These are phyloP conservation scores for Syritta pipiens DNA, from an alignment of 2,888 invertebrate species.

Conservation along the genomic window DNA sequence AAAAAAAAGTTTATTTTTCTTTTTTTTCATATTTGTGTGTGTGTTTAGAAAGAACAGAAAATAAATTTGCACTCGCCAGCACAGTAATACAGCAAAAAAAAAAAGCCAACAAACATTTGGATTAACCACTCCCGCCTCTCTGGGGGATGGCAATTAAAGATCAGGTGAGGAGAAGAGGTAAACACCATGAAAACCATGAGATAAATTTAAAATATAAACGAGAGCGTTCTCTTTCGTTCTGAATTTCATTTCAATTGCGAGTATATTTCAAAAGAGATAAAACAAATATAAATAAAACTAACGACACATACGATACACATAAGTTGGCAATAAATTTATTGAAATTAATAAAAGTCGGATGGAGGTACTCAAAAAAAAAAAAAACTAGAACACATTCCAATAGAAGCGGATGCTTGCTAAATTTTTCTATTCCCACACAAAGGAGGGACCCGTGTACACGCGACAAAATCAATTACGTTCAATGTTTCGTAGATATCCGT, in stretches of 20 bases:
- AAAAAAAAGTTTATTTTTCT: not conserved
- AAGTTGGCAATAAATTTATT: conserved; percentile 55
- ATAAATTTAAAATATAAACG: conserved; percentile 1
- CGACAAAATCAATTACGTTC: conserved; percentile 42
- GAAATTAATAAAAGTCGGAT: conserved; percentile 43
- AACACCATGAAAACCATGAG: not conserved
- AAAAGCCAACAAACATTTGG: not conserved
- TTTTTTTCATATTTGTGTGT: not conserved
- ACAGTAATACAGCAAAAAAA: not conserved
- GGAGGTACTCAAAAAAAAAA: not conserved
- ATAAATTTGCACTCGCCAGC: too few relatives aligned
- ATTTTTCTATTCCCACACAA: conserved; percentile 15
- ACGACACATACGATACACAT: conserved; percentile 48
- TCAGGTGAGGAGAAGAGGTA: conserved; percentile 45
- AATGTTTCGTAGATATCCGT: conserved; percentile 33
- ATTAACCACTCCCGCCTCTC: not conserved
- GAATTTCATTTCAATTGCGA: conserved; percentile 6
- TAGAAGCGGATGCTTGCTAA: conserved; percentile 30
- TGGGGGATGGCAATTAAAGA: conserved; percentile 59
- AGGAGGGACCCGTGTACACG: too few relatives aligned
- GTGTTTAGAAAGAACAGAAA: not conserved
- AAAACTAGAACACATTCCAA: conserved; percentile 59
- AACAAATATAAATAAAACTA: conserved; percentile 34
- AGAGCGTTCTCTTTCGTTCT: conserved; percentile 22
- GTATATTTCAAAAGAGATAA: conserved; percentile 2